phyloP scores from a whole-genome alignment of 2,888 invertebrate species.

The Nasonovia ribisnigri region DNA sequence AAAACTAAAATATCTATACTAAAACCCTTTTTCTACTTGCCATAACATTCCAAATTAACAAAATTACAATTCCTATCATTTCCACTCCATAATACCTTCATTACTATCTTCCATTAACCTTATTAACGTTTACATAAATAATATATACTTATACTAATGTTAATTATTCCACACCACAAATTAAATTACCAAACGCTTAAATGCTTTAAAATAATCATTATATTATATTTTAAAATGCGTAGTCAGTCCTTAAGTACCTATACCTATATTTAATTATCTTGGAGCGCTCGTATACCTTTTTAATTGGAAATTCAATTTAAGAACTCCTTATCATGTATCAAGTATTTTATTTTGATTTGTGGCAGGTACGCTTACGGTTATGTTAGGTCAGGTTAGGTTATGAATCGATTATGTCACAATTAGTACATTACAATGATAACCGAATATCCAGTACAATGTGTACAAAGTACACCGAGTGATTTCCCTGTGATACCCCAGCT shows the following conservation, averaged over 20 bases:
- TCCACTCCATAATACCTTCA: too few species aligned
- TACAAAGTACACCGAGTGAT: neutral
- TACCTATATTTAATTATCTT: neutral
- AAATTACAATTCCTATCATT: too few species aligned
- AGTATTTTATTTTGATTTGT: neutral
- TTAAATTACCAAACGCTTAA: neutral
- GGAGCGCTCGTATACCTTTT: neutral
- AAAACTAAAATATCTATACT: too few species aligned
- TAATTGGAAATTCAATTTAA: neutral
- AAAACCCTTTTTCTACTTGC: too few species aligned
- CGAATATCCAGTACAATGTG: neutral
- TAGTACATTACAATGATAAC: neutral
- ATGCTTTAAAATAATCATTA: neutral
- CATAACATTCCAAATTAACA: too few species aligned
- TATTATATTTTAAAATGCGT: too few species aligned
- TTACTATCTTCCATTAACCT: too few species aligned
- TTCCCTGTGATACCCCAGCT: neutral
- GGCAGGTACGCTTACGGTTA: neutral
- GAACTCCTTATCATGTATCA: neutral
- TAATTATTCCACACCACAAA: too few species aligned
- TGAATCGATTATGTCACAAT: neutral
- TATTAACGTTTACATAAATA: too few species aligned
- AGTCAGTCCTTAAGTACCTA: neutral
- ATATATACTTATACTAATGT: too few species aligned
- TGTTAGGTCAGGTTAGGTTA: neutral